Conservation (phyloP, 1,140 invertebrate genomes). For the Nasonia vitripennis region DNA sequence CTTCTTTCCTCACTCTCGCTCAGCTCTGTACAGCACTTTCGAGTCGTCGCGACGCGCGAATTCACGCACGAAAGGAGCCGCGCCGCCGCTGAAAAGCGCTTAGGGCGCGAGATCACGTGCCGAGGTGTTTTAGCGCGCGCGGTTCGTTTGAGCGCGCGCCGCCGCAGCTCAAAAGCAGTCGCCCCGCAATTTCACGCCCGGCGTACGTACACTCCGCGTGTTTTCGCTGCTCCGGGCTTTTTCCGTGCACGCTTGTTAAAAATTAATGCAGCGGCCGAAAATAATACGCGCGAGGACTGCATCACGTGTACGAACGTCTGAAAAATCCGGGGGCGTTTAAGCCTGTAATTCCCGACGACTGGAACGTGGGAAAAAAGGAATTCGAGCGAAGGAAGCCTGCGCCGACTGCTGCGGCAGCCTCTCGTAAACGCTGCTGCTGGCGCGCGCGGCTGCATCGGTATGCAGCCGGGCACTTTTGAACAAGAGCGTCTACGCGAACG, state of each 20-base stretch:
- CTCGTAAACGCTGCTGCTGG: conserved; percentile 29
- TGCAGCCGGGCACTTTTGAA: conserved; percentile 46
- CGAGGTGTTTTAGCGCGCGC: conserved; percentile 33
- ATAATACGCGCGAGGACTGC: not conserved
- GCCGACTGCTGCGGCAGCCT: not conserved
- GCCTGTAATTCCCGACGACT: not conserved
- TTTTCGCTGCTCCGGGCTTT: not conserved
- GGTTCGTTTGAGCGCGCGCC: conserved; percentile 30
- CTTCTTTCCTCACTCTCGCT: conserved; percentile 6
- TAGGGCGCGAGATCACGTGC: conserved; percentile 26
- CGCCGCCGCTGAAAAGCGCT: conserved; percentile 12
- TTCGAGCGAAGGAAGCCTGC: not conserved
- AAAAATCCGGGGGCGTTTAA: conserved; percentile 4
- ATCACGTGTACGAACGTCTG: not conserved
- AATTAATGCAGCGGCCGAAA: not conserved
- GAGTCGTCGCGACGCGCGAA: conserved; percentile 5
- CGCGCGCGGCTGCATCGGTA: conserved; percentile 31
- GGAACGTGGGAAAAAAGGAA: conserved; percentile 12
- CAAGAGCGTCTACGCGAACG: conserved; percentile 35
- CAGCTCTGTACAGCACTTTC: not conserved
- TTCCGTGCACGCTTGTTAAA: not conserved
- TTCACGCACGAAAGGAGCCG: not conserved
- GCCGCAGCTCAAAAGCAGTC: conserved; percentile 17
- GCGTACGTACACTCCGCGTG: not conserved
- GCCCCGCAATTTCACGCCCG: conserved; percentile 29